These are phyloP conservation scores for Rhopalosiphum maidis DNA, from an alignment of 1,140 invertebrate genomes.

Conservation along the genomic window DNA sequence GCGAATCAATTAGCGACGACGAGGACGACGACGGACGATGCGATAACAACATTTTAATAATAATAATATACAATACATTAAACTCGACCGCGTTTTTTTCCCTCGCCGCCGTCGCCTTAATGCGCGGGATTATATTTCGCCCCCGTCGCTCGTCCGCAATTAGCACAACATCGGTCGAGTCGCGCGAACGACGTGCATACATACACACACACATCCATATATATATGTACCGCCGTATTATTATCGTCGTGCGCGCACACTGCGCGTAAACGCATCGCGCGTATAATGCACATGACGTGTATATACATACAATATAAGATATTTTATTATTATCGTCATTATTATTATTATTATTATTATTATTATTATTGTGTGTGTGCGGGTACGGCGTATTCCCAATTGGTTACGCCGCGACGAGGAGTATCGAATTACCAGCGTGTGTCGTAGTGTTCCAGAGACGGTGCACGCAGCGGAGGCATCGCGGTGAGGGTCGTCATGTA, in stretches of 20 bases:
- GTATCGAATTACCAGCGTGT: slow-evolving; percentile 2
- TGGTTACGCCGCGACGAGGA: not conserved
- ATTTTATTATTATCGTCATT: not conserved
- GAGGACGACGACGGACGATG: too few species aligned
- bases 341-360: not conserved
- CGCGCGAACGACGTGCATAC: too few species aligned
- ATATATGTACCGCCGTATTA: not conserved
- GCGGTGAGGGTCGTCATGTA: not conserved
- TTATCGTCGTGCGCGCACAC: too few species aligned
- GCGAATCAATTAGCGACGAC: not conserved
- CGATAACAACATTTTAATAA: not conserved
- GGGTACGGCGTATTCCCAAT: slow-evolving; percentile 17
- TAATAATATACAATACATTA: too few species aligned
- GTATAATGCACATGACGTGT: not conserved
- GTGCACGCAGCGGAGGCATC: not conserved
- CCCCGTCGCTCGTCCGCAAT: not conserved
- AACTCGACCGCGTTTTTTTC: not conserved
- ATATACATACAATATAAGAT: not conserved
- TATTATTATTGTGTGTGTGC: not conserved
- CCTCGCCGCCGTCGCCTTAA: not conserved
- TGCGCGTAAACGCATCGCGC: too few species aligned
- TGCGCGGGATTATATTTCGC: slow-evolving; percentile 2
- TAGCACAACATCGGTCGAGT: not conserved
- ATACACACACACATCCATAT: too few species aligned
- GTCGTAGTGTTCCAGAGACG: not conserved